Evolutionary conservation across 2,113 vertebrate genomes (phyloP).

Genomic region (Kryptolebias marmoratus): DNA sequence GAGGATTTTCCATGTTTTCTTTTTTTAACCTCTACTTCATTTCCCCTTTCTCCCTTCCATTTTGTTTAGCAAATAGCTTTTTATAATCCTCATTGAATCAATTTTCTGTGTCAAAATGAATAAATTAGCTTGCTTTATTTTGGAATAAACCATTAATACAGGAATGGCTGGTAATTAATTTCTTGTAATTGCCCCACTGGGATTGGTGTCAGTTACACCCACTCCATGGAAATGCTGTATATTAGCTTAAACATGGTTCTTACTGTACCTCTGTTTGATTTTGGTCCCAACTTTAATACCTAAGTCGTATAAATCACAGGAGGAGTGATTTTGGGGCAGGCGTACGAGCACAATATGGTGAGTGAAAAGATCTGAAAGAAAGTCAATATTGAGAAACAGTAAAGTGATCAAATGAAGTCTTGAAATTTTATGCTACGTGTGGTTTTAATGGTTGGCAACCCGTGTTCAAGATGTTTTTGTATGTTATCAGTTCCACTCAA

Average conservation of each 20-base stretch:
- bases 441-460: conserved; percentile 32
- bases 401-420: conserved; percentile 42
- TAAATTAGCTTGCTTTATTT: conserved; percentile 81
- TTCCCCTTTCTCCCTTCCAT: conserved; percentile 61
- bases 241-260: conserved; percentile 73
- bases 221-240: conserved; percentile 72
- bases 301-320: not conserved
- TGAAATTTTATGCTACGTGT: conserved; percentile 29
- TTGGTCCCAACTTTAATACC: conserved; percentile 41
- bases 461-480: conserved; percentile 40
- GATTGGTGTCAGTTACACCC: conserved; percentile 79
- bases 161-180: conserved; percentile 81
- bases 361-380: conserved; percentile 32
- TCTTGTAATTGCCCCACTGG: conserved; percentile 80
- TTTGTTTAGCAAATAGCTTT: conserved; percentile 81
- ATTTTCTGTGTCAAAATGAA: conserved; percentile 77
- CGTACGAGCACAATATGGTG: not conserved
- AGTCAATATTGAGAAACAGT: conserved; percentile 11
- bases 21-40: conserved; percentile 77
- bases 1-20: conserved; percentile 72
- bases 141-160: conserved; percentile 80
- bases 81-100: conserved; percentile 78
- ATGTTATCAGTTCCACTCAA: conserved; percentile 61
- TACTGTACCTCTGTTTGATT: conserved; percentile 57
- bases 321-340: conserved; percentile 2